Evolutionary conservation across 2,797 vertebrate species (phyloP).

Genomic region (Dipus sagitta): DNA sequence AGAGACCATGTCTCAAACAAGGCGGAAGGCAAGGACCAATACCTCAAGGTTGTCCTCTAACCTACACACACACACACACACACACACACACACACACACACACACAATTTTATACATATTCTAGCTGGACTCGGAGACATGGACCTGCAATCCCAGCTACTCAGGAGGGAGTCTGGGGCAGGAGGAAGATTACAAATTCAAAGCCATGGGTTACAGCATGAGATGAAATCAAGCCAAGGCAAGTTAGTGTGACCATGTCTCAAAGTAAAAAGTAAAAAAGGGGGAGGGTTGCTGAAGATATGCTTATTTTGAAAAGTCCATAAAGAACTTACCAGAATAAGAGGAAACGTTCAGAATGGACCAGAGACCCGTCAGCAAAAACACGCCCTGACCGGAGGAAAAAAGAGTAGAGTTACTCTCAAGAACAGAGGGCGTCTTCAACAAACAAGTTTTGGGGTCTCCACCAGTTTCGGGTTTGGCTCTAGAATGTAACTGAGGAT

Average conservation of each 20-base stretch:
- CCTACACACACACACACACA: no score
- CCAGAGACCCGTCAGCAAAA: background rate
- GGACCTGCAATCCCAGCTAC: background rate
- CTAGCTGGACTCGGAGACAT: background rate
- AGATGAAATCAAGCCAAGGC: no score
- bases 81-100: no score
- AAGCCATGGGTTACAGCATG: background rate
- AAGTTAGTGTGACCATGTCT: background rate
- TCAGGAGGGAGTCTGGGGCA: background rate
- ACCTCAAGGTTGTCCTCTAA: no score
- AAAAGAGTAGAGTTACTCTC: background rate
- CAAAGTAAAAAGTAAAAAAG: background rate
- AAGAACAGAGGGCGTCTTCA: background rate
- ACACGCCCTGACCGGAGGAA: background rate
- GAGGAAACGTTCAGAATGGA: background rate
- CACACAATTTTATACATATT: background rate
- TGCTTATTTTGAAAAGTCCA: background rate
- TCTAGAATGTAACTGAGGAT: background rate
- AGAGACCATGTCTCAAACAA: no score
- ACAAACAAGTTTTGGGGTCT: background rate
- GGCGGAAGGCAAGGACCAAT: no score
- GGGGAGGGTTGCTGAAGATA: background rate
- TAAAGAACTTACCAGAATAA: conserved; percentile 3
- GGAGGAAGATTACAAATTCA: background rate
- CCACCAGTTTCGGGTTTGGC: background rate